Percentiles rank a stretch among this genome's conserved stretches.
Conservation (phyloP, 1,140 invertebrate species). For the Halesus radiatus region DNA sequence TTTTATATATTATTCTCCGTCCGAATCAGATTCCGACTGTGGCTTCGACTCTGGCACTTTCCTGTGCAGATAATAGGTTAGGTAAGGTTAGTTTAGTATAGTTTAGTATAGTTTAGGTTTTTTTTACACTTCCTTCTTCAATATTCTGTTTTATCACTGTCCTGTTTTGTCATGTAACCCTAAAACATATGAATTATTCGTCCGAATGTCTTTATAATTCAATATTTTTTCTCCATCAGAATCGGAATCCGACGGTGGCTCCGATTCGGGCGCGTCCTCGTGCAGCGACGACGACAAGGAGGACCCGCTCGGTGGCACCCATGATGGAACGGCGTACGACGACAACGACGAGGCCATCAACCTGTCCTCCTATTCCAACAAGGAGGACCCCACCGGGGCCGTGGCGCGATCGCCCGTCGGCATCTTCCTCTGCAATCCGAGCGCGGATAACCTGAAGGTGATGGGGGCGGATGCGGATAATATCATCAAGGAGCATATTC, state of each 20-base stretch:
- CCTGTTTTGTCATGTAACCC: too few relatives aligned
- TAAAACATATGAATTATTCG: too few relatives aligned
- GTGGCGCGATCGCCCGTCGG: neutral
- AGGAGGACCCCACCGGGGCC: conserved; percentile 58
- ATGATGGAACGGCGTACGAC: conserved; percentile 69
- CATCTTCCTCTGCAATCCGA: conserved; percentile 61
- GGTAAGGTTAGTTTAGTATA: too few relatives aligned
- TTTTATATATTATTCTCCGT: too few relatives aligned
- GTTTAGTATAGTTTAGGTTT: too few relatives aligned
- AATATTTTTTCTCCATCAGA: neutral
- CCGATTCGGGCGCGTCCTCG: conserved; percentile 60
- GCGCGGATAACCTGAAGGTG: conserved; percentile 59
- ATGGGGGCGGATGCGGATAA: conserved; percentile 60
- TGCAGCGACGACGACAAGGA: conserved; percentile 66
- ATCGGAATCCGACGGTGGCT: conserved; percentile 61
- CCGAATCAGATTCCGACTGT: too few relatives aligned
- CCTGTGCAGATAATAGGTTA: too few relatives aligned
- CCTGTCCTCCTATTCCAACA: conserved; percentile 60
- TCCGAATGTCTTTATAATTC: too few relatives aligned
- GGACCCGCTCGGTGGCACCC: conserved; percentile 63
- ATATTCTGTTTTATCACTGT: too few relatives aligned
- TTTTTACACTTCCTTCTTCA: too few relatives aligned
- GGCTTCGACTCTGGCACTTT: too few relatives aligned
- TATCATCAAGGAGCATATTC: conserved; percentile 61
- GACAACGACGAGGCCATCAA: conserved; percentile 59